Base-by-base conservation (phyloP, 2,888 invertebrate species). In the Hyles lineata region DNA sequence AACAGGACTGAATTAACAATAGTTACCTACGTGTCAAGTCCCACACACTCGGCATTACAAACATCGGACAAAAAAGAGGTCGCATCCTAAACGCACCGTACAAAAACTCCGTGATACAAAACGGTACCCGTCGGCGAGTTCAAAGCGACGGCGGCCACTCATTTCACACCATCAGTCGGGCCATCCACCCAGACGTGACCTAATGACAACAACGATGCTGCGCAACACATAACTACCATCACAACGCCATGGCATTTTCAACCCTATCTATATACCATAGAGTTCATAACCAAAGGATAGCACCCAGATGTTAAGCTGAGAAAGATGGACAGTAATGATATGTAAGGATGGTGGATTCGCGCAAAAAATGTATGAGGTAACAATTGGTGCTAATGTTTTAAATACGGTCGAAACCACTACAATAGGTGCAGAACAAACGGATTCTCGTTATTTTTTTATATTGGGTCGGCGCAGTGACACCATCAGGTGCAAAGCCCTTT, bases 31-130 rank as follows among this genome's bases (percentile, higher is more conserved):
- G 93, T 93, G 94, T 93, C 93, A 92, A 92, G 93, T 92, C 92
- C 92, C 92, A 92, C 94, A 93, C 94, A 92, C 90, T 92, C 90
- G 91, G 92, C 87, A 93, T 93, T 92, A 94, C 91, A 94, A 93
- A 94, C 91, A 94, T 83, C 79, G 78, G 74, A 92, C 90, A 93
- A 93, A 93, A 93, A 94, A 92, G 83, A 87, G 90, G 90, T 89
- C 87, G 90, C 87, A 88, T 91, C 92, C 92, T 92, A 93, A 93
- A 92, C 90, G 92, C 84, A 81, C 76, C 82, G 81, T 82, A 93
- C 90, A 93, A 93, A 93, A 94, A 94, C 84, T 85, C 84, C 82
- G 83, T 85, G 84, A 85, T 84, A 87, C 88, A 89, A 89, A 93
- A 94, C 93, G 91, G 93, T 92, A 91, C 86, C 86, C 86, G 80